Base-by-base conservation (phyloP, 2,797 vertebrate genomes). In the Scolopax rusticola region DNA sequence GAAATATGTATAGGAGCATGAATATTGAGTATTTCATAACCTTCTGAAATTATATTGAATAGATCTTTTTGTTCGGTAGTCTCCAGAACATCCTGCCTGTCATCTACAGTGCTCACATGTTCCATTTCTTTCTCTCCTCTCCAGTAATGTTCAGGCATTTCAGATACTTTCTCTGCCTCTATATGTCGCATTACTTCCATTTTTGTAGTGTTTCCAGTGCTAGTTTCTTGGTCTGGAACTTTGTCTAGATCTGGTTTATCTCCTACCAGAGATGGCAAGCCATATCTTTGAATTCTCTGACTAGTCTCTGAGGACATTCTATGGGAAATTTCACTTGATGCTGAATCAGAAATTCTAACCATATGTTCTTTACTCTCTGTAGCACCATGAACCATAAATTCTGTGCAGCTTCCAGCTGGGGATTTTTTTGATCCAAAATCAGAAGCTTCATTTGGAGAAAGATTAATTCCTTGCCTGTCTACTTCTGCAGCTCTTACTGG, bases 21-120 rank as follows among this genome's bases (percentile, higher is more conserved):
- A 96, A 99, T 99, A 97, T 99, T 99, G 78, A 99, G 97, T 97
- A 99, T 99, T 97, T 99, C 99, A 95, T 99, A 99, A 67, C 99
- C 99, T 94, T 99, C 99, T 57, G 99, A 99, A 97, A 99, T 99
- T 18, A 99, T 98, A 97, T 98, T 99, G 89, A 99, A 99, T 69
- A 99, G 96, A 90, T 99, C 99, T 97, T 99, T 99, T 89, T 98
- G 96, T 56, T 97, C 97, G 77, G 94, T 90, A 51, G 90, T 90
- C 91, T 97, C 98, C 65, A 75, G 38, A 65, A 73, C 83, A 86
- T 36, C 17, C 24, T 94, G 95, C 27, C 68, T 85, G 23, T 95
- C 95, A 95, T 96, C 96, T 77, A 63, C 76, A 67, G 80, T 8
- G 8, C 74, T 84, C 4, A 1, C 36, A 36, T 20, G 25, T 61